Percentiles rank a stretch among this genome's conserved stretches.
phyloP scores from a whole-genome alignment of 2,888 invertebrate species.

The Ectropis crepuscularia region DNA sequence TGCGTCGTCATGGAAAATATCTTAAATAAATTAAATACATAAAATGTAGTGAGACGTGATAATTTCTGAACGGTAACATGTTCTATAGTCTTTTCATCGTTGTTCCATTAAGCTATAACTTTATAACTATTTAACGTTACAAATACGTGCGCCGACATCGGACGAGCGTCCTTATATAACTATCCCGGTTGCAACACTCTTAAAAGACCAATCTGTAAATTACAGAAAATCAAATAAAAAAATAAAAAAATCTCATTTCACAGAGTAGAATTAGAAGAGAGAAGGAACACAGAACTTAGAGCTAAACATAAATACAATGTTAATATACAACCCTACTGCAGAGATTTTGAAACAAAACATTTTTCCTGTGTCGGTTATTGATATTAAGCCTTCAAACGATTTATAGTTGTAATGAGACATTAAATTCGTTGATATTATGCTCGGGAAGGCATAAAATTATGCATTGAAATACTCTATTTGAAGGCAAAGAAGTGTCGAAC shows the following conservation, averaged over 20 bases:
- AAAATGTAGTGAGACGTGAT: slow-evolving; percentile 47
- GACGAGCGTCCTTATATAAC: slow-evolving; percentile 65
- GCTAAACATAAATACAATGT: slow-evolving; percentile 42
- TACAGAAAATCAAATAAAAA: slow-evolving; percentile 45
- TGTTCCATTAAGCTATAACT: slow-evolving; percentile 69
- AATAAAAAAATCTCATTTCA: slow-evolving; percentile 35
- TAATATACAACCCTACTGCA: slow-evolving; percentile 37
- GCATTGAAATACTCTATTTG: slow-evolving; percentile 3
- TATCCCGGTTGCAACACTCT: slow-evolving; percentile 80
- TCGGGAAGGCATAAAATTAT: slow-evolving; percentile 15
- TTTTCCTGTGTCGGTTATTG: not conserved
- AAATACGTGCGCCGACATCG: slow-evolving; percentile 54
- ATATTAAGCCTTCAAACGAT: slow-evolving; percentile 18
- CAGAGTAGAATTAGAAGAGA: slow-evolving; percentile 24
- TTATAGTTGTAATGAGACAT: slow-evolving; percentile 3
- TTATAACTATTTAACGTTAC: slow-evolving; percentile 53
- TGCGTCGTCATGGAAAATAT: slow-evolving; percentile 77
- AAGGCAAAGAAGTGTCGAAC: too few species aligned
- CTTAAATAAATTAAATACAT: slow-evolving; percentile 70
- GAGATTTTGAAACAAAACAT: slow-evolving; percentile 18
- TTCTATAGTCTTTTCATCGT: slow-evolving; percentile 77
- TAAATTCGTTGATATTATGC: slow-evolving; percentile 23
- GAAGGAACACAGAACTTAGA: slow-evolving; percentile 31
- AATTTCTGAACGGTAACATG: slow-evolving; percentile 48
- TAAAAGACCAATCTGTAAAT: slow-evolving; percentile 84